Percentiles rank a stretch among this genome's conserved stretches.
These are phyloP conservation scores for Gibbula magus DNA, from an alignment of 2,888 invertebrate genomes.

Conservation along the genomic window DNA sequence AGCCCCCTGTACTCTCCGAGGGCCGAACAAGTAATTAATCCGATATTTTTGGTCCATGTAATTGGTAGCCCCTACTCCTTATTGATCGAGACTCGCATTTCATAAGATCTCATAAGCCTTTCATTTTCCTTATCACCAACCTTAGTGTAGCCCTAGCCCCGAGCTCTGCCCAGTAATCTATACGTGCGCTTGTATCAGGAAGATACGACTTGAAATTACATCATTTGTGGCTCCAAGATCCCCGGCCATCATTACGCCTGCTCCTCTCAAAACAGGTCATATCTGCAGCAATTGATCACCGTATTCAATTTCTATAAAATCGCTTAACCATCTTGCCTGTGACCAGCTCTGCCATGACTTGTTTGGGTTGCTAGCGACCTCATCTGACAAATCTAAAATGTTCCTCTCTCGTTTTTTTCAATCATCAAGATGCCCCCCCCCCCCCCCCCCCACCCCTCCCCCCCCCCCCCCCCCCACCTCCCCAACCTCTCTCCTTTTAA, in stretches of 20 bases:
- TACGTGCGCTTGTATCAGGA: conserved; percentile 22
- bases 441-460: too few relatives aligned
- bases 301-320: conserved; percentile 25
- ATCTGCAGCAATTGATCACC: conserved; percentile 23
- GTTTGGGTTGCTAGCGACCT: neutral
- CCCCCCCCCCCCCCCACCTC: too few relatives aligned
- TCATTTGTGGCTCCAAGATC: conserved; percentile 11
- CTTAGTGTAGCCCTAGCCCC: neutral
- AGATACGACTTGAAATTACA: conserved; percentile 22
- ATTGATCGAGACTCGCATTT: conserved; percentile 29
- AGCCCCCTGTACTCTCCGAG: conserved; percentile 17
- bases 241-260: conserved; percentile 17
- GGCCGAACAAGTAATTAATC: conserved; percentile 27
- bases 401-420: too few relatives aligned
- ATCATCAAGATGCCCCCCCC: too few relatives aligned
- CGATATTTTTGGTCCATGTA: conserved; percentile 31
- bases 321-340: conserved; percentile 16
- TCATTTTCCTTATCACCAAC: conserved; percentile 30
- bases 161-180: conserved; percentile 19
- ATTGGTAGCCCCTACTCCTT: conserved; percentile 26
- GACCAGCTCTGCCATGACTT: neutral
- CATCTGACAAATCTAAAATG: too few relatives aligned
- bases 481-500: too few relatives aligned
- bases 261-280: conserved; percentile 13
- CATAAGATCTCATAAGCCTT: conserved; percentile 31